A percentile compares a stretch with the other conserved stretches of the same genome.
These are phyloP conservation scores for Gallinago jamesoni DNA, from an alignment of 2,113 vertebrate genomes.

Conservation along the genomic window DNA sequence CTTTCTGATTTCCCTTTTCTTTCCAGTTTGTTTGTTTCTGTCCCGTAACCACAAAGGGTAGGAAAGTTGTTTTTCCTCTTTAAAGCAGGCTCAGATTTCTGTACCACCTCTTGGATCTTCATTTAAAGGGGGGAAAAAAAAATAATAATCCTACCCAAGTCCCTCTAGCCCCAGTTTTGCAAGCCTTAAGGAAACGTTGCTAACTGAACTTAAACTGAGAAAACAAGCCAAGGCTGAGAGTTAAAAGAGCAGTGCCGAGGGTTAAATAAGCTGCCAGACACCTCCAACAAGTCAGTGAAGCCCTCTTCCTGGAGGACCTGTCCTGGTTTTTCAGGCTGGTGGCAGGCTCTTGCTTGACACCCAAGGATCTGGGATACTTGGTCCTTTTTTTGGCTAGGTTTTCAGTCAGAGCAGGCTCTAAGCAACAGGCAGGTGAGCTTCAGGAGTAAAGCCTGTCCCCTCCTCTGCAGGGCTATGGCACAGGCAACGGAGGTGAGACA, in stretches of 20 bases:
- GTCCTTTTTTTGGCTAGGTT: background rate
- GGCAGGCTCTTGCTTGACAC: background rate
- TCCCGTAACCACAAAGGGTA: background rate
- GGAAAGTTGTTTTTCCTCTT: background rate
- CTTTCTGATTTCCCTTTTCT: background rate
- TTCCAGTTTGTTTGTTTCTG: background rate
- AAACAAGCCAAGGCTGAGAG: background rate
- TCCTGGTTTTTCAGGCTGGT: background rate
- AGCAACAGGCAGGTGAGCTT: background rate
- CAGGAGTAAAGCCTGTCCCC: rapidly evolving
- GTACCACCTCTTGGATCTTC: background rate
- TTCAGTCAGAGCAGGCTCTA: background rate
- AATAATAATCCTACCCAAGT: background rate
- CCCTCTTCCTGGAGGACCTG: background rate
- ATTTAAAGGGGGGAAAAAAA: background rate
- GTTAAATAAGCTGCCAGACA: background rate
- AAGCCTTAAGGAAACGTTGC: background rate
- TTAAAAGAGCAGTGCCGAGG: background rate
- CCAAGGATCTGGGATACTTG: background rate
- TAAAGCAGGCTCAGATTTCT: background rate
- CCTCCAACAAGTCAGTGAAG: background rate
- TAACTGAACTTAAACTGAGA: background rate
- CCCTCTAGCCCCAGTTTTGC: background rate
- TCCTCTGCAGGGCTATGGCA: background rate
- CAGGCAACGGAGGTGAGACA: background rate